phyloP scores from a whole-genome alignment of 2,888 invertebrate genomes.

The Drosophila testacea region DNA sequence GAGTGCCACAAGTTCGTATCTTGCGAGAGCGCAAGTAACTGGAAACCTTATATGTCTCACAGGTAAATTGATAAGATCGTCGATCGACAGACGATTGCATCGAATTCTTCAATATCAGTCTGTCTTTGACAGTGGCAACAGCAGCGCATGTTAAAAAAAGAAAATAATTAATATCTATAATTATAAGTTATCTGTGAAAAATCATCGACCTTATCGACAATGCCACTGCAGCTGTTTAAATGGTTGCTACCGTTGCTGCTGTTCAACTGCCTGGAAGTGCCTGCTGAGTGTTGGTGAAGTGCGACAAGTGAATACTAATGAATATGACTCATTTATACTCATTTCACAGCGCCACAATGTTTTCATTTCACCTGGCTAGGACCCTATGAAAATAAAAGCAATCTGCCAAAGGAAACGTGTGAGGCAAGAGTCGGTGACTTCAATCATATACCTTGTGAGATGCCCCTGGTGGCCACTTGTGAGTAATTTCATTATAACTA shows the following conservation, averaged over 20 bases:
- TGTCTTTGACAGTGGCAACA: conserved; percentile 49
- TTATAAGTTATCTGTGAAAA: conserved; percentile 25
- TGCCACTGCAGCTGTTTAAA: conserved; percentile 48
- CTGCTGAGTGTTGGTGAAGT: conserved; percentile 57
- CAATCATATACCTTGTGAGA: conserved; percentile 87
- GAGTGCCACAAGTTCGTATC: not conserved
- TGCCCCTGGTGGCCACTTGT: conserved; percentile 88
- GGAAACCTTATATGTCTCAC: conserved; percentile 2
- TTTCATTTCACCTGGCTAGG: conserved; percentile 90
- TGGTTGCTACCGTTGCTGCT: conserved; percentile 51
- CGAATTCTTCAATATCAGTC: conserved; percentile 53
- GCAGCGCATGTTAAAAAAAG: conserved; percentile 26
- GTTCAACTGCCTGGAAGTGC: conserved; percentile 25
- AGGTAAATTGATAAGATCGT: conserved; percentile 52
- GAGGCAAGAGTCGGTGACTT: conserved; percentile 86
- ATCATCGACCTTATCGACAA: conserved; percentile 43
- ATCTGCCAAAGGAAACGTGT: conserved; percentile 87
- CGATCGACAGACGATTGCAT: conserved; percentile 29
- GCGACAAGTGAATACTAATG: conserved; percentile 9
- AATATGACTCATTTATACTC: conserved; percentile 17
- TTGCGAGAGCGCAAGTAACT: not conserved
- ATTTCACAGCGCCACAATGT: conserved; percentile 85
- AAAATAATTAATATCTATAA: conserved; percentile 7
- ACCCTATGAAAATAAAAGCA: conserved; percentile 87
- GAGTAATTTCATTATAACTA: not conserved